Conservation (phyloP, 2,888 invertebrate genomes). For the Hypolimnas misippus region DNA sequence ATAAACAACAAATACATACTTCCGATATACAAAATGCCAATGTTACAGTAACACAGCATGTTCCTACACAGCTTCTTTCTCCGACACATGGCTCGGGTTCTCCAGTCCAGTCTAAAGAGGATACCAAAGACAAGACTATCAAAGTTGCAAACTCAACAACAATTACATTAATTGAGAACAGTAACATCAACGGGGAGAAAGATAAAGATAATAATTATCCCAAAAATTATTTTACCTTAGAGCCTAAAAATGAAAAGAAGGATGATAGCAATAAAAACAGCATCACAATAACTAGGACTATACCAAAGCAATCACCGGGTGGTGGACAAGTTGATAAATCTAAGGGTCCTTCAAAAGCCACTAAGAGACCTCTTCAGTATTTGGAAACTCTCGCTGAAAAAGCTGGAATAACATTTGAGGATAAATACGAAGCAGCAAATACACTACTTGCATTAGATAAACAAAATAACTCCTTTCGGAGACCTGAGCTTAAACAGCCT, state of each 20-base stretch:
- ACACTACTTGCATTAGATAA: conserved; percentile 86
- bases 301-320: conserved; percentile 67
- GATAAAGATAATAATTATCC: conserved; percentile 71
- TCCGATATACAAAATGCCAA: conserved; percentile 59
- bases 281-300: conserved; percentile 77
- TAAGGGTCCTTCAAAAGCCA: conserved; percentile 60
- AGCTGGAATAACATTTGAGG: conserved; percentile 89
- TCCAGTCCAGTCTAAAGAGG: conserved; percentile 63
- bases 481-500: conserved; percentile 72
- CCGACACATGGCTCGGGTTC: conserved; percentile 62
- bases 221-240: conserved; percentile 75
- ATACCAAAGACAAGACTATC: conserved; percentile 72
- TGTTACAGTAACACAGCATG: conserved; percentile 70
- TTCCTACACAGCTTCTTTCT: conserved; percentile 67
- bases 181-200: conserved; percentile 65
- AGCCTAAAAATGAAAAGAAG: conserved; percentile 76
- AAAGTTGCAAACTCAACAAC: conserved; percentile 77
- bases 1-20: conserved; percentile 58
- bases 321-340: conserved; percentile 61
- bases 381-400: conserved; percentile 89
- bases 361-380: conserved; percentile 85
- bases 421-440: conserved; percentile 89
- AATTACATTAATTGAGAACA: conserved; percentile 75
- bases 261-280: conserved; percentile 80
- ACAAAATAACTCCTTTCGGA: conserved; percentile 78